Conservation (phyloP, 2,888 invertebrate species). For the Onthophagus sagittarius region DNA sequence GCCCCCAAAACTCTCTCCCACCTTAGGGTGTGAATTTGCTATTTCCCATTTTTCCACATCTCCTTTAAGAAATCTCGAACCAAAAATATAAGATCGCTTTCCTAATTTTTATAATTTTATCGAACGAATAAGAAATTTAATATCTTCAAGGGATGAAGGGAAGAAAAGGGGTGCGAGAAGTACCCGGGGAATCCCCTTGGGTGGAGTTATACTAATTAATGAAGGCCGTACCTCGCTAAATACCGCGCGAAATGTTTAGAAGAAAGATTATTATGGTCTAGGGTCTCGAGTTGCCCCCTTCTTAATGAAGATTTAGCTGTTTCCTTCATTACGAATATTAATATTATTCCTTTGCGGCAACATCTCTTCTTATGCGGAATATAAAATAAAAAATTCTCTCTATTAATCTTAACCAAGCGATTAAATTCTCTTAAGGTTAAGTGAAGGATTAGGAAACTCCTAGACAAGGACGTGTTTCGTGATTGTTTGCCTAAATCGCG, state of each 20-base stretch:
- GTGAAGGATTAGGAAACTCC: not conserved
- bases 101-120: not conserved
- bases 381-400: not conserved
- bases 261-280: conserved; percentile 35
- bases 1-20: not conserved
- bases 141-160: not conserved
- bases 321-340: not conserved
- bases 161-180: conserved; percentile 25
- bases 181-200: conserved; percentile 40
- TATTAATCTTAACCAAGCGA: not conserved
- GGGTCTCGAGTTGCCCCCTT: conserved; percentile 9
- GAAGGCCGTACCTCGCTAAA: conserved; percentile 48
- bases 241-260: conserved; percentile 45
- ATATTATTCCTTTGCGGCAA: too few species aligned
- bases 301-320: conserved; percentile 23
- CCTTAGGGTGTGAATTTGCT: not conserved
- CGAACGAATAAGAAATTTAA: not conserved
- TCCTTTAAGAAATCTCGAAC: not conserved
- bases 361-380: too few species aligned
- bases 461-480: not conserved
- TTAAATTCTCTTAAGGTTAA: not conserved
- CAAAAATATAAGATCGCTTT: not conserved
- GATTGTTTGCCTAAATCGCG: not conserved
- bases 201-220: conserved; percentile 52
- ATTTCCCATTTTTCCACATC: not conserved